Evolutionary conservation across 1,140 invertebrate genomes (phyloP).

Genomic region (Tribolium castaneum): DNA sequence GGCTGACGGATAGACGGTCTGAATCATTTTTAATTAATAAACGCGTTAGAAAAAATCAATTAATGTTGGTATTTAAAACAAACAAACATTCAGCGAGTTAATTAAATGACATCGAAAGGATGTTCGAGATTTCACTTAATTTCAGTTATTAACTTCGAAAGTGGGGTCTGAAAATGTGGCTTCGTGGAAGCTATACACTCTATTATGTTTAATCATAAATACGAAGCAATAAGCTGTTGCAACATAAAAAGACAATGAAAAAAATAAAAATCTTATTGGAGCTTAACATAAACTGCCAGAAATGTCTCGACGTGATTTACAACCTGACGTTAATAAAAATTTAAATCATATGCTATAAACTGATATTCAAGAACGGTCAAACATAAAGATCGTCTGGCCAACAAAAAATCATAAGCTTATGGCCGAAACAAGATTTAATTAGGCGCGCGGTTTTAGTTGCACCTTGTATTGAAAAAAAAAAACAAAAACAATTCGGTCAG

Average conservation of each 20-base stretch:
- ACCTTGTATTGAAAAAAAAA: too few relatives aligned
- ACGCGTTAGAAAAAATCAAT: slow-evolving; percentile 29
- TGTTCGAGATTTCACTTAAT: slow-evolving; percentile 14
- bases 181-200: slow-evolving; percentile 3
- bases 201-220: slow-evolving; percentile 28
- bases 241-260: slow-evolving; percentile 36
- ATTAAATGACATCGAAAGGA: slow-evolving; percentile 4
- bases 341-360: slow-evolving; percentile 61
- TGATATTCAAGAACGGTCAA: slow-evolving; percentile 55
- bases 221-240: slow-evolving; percentile 20
- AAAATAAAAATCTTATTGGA: slow-evolving; percentile 34
- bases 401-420: slow-evolving; percentile 41
- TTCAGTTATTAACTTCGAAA: slow-evolving; percentile 14
- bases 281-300: slow-evolving; percentile 43
- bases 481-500: too few relatives aligned
- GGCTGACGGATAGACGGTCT: slow-evolving; percentile 49
- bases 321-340: slow-evolving; percentile 58
- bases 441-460: background rate
- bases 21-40: slow-evolving; percentile 50
- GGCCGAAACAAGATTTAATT: slow-evolving; percentile 37
- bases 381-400: slow-evolving; percentile 50
- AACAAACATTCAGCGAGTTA: background rate
- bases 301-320: slow-evolving; percentile 56
- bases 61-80: slow-evolving; percentile 10
- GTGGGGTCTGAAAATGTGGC: background rate